These are phyloP conservation scores for Pluvianellus socialis DNA, from an alignment of 2,113 vertebrate species.

Conservation along the genomic window DNA sequence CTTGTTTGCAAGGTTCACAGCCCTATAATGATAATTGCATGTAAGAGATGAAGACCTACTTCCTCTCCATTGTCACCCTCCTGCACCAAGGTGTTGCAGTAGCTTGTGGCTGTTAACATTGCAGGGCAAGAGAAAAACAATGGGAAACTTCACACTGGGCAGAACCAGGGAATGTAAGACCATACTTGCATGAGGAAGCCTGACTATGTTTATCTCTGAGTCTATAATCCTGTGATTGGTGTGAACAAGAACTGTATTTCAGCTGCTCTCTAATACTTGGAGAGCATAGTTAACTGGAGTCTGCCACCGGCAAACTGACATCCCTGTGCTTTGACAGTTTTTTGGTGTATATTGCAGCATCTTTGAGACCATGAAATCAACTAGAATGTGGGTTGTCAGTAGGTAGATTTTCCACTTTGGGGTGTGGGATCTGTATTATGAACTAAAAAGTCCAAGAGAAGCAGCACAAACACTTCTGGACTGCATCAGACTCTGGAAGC, in stretches of 20 bases:
- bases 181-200: neutral
- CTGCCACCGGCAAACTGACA: neutral
- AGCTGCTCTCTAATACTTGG: neutral
- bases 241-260: neutral
- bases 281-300: neutral
- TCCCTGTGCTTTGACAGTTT: neutral
- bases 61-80: neutral
- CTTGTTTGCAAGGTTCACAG: neutral
- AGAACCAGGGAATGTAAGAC: neutral
- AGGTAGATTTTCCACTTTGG: neutral
- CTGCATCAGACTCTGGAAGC: neutral
- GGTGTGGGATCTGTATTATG: rapidly evolving
- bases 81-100: neutral
- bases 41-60: neutral
- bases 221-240: neutral
- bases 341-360: neutral
- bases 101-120: neutral
- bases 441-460: neutral
- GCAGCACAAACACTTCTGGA: neutral
- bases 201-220: neutral
- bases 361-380: neutral
- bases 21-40: rapidly evolving
- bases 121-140: neutral
- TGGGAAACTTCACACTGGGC: neutral
- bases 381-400: neutral